Conservation (phyloP, 1,140 invertebrate species). For the Drosophila malerkotliana region DNA sequence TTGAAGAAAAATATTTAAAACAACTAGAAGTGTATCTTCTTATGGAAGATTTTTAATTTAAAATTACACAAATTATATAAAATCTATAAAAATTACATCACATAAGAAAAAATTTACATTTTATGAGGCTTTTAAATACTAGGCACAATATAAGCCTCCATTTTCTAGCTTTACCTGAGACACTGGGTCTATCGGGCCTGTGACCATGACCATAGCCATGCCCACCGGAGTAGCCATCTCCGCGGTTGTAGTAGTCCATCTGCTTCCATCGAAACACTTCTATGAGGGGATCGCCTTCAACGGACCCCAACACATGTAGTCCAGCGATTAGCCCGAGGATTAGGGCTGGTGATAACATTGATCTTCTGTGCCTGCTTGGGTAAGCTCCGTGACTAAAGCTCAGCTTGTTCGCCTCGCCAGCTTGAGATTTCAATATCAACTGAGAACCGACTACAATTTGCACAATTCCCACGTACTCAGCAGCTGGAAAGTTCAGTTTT, state of each 20-base stretch:
- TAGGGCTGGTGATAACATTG: constrained; percentile 45
- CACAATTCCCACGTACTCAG: constrained; percentile 11
- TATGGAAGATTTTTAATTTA: no score
- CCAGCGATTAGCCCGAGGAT: constrained; percentile 27
- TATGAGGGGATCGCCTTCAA: constrained; percentile 64
- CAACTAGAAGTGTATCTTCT: no score
- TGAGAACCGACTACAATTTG: constrained; percentile 13
- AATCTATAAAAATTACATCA: no score
- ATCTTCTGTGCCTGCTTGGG: not conserved
- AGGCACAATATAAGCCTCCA: not conserved
- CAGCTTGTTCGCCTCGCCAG: constrained; percentile 13
- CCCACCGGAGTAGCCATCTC: constrained; percentile 17
- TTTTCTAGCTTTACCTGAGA: constrained; percentile 35
- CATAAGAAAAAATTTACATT: not conserved
- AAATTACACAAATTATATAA: no score
- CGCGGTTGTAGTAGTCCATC: constrained; percentile 83
- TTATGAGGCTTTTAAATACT: not conserved
- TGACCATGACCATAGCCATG: not conserved
- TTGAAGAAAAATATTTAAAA: no score
- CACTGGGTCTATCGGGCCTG: constrained; percentile 18
- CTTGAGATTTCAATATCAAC: constrained; percentile 26
- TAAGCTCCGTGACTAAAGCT: constrained; percentile 1
- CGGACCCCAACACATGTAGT: constrained; percentile 26
- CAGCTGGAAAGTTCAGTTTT: constrained; percentile 5
- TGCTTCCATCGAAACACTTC: constrained; percentile 84